phyloP scores from a whole-genome alignment of 2,113 vertebrate genomes.

The Ceyx cyanopectus region DNA sequence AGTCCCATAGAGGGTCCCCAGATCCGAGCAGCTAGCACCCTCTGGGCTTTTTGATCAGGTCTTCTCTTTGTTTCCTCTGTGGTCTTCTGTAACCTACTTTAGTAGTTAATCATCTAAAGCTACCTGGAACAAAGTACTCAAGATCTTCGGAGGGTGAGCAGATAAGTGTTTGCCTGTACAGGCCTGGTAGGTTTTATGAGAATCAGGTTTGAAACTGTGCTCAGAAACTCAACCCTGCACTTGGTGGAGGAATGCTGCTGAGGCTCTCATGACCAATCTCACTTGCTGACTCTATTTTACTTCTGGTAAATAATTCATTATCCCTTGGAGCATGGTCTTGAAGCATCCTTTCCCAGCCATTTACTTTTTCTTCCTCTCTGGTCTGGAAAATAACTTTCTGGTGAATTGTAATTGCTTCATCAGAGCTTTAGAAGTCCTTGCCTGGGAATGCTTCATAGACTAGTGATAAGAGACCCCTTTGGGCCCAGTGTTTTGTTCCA shows the following conservation, averaged over 20 bases:
- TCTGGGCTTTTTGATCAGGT: neutral
- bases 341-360: neutral
- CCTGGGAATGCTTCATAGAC: neutral
- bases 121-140: neutral
- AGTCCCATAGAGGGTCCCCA: neutral
- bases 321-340: neutral
- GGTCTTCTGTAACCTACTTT: neutral
- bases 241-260: neutral
- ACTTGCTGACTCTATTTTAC: neutral
- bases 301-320: neutral
- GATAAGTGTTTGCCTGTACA: neutral
- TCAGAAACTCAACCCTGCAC: neutral
- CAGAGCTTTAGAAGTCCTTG: slow-evolving; percentile 15
- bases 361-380: slow-evolving; percentile 17
- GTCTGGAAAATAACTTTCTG: neutral
- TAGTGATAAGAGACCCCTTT: neutral
- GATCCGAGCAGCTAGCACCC: neutral
- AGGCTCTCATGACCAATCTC: neutral
- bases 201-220: neutral
- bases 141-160: neutral
- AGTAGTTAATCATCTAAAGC: neutral
- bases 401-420: neutral
- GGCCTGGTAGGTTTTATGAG: neutral
- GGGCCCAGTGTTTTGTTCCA: neutral
- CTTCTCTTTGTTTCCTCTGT: neutral